phyloP scores from a whole-genome alignment of 1,140 invertebrate genomes.

The Ceratina calcarata region DNA sequence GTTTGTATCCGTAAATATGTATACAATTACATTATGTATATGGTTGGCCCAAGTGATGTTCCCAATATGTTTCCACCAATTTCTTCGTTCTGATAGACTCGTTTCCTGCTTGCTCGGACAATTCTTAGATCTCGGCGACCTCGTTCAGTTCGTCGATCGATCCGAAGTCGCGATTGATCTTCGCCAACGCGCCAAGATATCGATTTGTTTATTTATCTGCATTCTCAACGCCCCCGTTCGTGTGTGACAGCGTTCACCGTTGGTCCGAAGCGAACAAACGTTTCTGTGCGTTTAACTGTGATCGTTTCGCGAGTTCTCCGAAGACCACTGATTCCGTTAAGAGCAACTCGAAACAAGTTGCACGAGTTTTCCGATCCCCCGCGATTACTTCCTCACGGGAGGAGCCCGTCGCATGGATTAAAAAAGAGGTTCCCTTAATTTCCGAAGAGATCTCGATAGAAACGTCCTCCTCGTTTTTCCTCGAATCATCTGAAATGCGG shows the following conservation, averaged over 20 bases:
- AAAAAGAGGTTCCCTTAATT: no score
- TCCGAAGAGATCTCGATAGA: no score
- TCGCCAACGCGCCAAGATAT: background rate
- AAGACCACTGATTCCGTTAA: background rate
- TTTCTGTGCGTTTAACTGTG: conserved; percentile 61
- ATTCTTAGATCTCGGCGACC: no score
- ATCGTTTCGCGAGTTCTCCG: conserved; percentile 14
- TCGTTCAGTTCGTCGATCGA: no score
- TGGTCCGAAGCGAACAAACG: conserved; percentile 14
- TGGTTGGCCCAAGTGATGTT: conserved; percentile 61
- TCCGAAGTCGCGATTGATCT: background rate
- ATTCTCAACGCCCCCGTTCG: background rate
- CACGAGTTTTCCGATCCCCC: background rate
- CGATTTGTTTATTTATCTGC: background rate
- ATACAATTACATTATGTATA: conserved; percentile 29
- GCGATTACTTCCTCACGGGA: no score
- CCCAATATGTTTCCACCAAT: conserved; percentile 48
- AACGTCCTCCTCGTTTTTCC: background rate
- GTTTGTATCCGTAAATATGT: conserved; percentile 16
- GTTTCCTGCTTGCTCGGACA: no score
- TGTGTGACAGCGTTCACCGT: background rate
- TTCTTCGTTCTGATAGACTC: no score
- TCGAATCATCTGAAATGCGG: no score
- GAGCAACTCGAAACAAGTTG: background rate
- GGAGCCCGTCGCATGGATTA: no score